Base-by-base conservation (phyloP, 1,140 invertebrate species). In the Drosophila setifemur region DNA sequence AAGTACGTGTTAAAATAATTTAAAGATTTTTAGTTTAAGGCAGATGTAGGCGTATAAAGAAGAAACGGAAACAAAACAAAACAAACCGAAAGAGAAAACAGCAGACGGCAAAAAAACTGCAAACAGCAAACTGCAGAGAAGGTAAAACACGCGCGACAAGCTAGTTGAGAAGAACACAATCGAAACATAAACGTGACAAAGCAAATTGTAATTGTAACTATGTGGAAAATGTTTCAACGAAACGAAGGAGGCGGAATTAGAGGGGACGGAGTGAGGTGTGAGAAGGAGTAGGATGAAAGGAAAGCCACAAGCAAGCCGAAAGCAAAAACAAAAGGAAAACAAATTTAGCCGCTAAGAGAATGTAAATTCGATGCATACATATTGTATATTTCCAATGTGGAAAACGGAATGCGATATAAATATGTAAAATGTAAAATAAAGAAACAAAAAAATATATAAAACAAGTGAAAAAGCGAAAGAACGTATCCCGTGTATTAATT, bases 351-450 rank as follows among this genome's bases (percentile, higher is more conserved):
- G 49, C 26, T 83, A 83, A 83, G 79, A 69, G 70, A 85, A 67
- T 83, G 79, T 83, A 83, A 83, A 83, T 83, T 82, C 66, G 79
- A 74, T n/a, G 49, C 67, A 78, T 67, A 82, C 54, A 77, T 68
- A 71, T 77, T 82, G 81, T 76, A 70, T 85, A 79, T 67, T 79
- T 83, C 49, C 79, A 58, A 63, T 71, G 50, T 67, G 68, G 43
- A 72, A 72, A 63, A 45, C 52, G 68, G 63, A 72, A 72, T 72
- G 78, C 71, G 79, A 85, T 79, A 71, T 85, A 85, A 79, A 68
- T 85, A 85, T 83, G 78, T 85, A 83, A 83, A 83, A 74, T 85
- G 79, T 83, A 83, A 83, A 83, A 85, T 83, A 83, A 83, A 83
- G 81, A 83, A 85, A 78, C 79, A 83, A 83, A 83, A 83, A 85